Evolutionary conservation across 2,113 vertebrate genomes (phyloP).

Genomic region (Corythaixoides concolor): DNA sequence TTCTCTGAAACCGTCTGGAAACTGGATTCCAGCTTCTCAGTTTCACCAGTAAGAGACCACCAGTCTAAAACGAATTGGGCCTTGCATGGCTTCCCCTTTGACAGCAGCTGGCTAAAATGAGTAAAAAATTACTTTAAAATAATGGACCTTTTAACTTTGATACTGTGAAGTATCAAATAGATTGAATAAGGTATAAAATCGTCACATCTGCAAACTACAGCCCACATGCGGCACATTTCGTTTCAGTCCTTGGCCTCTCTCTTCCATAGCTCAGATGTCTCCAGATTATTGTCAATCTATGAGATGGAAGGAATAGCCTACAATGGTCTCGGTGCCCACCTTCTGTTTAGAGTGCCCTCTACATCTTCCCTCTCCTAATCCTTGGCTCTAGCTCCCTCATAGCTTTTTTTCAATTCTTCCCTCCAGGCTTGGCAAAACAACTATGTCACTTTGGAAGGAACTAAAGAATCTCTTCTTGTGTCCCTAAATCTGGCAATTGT

Average conservation of each 20-base stretch:
- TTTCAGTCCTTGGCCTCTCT: constrained; percentile 32
- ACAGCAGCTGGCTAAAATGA: neutral
- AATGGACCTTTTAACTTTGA: neutral
- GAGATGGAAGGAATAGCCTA: neutral
- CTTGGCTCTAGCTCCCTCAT: neutral
- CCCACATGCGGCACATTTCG: neutral
- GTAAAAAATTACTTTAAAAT: neutral
- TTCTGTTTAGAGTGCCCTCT: neutral
- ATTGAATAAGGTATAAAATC: neutral
- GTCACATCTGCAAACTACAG: neutral
- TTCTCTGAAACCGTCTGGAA: neutral
- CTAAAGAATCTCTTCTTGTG: neutral
- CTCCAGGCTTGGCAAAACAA: neutral
- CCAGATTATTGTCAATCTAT: neutral
- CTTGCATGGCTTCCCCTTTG: neutral
- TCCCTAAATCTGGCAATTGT: neutral
- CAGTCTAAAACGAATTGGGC: neutral
- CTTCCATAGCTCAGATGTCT: constrained; percentile 32
- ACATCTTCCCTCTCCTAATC: neutral
- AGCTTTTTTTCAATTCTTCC: neutral
- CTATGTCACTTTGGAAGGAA: neutral
- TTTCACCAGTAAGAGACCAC: neutral
- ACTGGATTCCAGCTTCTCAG: neutral
- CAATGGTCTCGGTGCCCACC: neutral
- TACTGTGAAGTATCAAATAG: neutral